Conservation (phyloP, 2,113 vertebrate species). For the Urocitellus parryii region DNA sequence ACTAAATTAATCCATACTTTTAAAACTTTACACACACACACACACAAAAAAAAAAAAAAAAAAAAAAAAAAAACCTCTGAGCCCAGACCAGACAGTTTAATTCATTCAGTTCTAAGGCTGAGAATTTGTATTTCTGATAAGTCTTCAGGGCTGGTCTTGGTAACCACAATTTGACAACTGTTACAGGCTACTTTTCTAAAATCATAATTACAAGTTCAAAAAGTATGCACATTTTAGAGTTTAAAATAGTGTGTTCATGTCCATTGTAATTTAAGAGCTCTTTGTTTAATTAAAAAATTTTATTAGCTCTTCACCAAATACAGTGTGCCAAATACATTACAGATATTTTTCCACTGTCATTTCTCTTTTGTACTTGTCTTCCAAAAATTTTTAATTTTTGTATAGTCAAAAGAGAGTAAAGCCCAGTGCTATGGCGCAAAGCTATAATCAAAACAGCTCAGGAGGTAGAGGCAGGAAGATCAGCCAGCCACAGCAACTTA, state of each 20-base stretch:
- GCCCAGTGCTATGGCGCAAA: rapidly evolving
- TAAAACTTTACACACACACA: not conserved
- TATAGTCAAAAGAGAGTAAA: not conserved
- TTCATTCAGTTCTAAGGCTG: not conserved
- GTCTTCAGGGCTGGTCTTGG: not conserved
- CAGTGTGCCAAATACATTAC: not conserved
- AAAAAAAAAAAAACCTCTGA: not conserved
- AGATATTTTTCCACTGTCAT: conserved; percentile 19
- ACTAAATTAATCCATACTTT: conserved; percentile 5
- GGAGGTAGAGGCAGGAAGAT: too few species aligned
- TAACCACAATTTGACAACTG: not conserved
- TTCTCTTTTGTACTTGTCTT: conserved; percentile 27
- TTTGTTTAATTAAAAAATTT: conserved; percentile 33
- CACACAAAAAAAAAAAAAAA: too few species aligned
- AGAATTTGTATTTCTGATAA: conserved; percentile 17
- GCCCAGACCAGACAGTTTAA: not conserved
- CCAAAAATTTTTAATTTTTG: not conserved
- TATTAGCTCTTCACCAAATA: not conserved
- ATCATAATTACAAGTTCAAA: not conserved
- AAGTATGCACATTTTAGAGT: not conserved
- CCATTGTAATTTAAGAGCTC: not conserved
- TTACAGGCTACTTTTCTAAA: not conserved
- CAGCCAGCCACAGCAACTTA: too few species aligned
- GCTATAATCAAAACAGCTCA: not conserved
- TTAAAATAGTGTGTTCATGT: not conserved